Conservation (phyloP, 1,140 invertebrate species). For the Calephelis nemesis region DNA sequence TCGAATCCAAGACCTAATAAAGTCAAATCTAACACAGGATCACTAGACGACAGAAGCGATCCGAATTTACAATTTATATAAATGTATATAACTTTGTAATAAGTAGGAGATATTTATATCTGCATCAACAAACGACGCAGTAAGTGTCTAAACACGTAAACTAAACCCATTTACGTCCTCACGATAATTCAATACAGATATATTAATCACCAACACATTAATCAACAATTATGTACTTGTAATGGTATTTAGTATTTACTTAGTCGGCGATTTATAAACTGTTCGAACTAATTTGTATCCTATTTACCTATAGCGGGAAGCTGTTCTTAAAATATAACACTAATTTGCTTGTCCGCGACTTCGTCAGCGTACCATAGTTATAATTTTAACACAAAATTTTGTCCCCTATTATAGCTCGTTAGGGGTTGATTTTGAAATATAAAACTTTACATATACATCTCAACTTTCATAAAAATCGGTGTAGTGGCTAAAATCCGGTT, state of each 20-base stretch:
- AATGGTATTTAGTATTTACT: constrained; percentile 12
- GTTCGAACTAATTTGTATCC: constrained; percentile 1
- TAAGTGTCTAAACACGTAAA: constrained; percentile 1
- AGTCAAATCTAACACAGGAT: no score
- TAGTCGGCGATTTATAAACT: constrained; percentile 1
- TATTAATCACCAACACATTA: constrained; percentile 35
- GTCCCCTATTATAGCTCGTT: no score
- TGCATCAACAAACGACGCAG: neutral
- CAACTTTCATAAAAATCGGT: no score
- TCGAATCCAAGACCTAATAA: no score
- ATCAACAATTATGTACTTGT: constrained; percentile 33
- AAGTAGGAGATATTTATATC: neutral
- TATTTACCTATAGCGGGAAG: neutral
- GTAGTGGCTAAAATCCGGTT: no score
- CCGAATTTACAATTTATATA: no score
- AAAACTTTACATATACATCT: no score
- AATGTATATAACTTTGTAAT: neutral
- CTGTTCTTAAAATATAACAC: no score
- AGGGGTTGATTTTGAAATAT: no score
- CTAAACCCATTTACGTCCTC: constrained; percentile 6
- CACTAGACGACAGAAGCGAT: neutral
- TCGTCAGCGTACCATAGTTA: no score
- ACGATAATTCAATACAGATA: constrained; percentile 31
- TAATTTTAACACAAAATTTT: no score
- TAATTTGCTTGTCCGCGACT: no score